A percentile compares a stretch with the other conserved stretches of the same genome.
Conservation (phyloP, 2,888 invertebrate species). For the Cheilosia urbana region DNA sequence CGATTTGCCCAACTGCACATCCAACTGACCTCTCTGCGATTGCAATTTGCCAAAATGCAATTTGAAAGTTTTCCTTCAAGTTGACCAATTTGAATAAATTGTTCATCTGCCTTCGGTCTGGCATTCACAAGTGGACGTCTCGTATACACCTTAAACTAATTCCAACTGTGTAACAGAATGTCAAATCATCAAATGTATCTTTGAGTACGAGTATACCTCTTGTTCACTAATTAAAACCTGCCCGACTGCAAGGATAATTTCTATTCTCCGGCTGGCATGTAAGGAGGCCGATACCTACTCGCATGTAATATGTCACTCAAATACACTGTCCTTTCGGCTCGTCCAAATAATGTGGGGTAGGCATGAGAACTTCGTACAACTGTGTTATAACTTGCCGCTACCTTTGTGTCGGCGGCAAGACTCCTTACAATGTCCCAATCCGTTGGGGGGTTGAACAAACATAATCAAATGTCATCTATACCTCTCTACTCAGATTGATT, state of each 20-base stretch:
- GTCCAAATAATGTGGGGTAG: background rate
- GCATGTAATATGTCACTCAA: slow-evolving; percentile 74
- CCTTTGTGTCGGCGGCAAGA: slow-evolving; percentile 25
- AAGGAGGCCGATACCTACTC: slow-evolving; percentile 64
- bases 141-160: slow-evolving; percentile 65
- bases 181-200: slow-evolving; percentile 64
- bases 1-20: background rate
- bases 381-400: slow-evolving; percentile 55
- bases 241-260: slow-evolving; percentile 32
- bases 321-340: slow-evolving; percentile 55
- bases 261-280: slow-evolving; percentile 42
- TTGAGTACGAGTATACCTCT: slow-evolving; percentile 2
- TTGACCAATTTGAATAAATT: slow-evolving; percentile 53
- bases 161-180: slow-evolving; percentile 56
- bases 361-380: slow-evolving; percentile 39
- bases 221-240: slow-evolving; percentile 62
- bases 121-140: slow-evolving; percentile 31
- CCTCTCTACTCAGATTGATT: slow-evolving; percentile 63
- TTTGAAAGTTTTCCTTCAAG: slow-evolving; percentile 63
- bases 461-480: slow-evolving; percentile 57
- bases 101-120: slow-evolving; percentile 10
- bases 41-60: slow-evolving; percentile 70
- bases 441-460: slow-evolving; percentile 63
- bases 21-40: slow-evolving; percentile 31
- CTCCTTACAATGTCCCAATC: background rate